Conservation (phyloP, 2,888 invertebrate genomes). For the Drosophila anceps region DNA sequence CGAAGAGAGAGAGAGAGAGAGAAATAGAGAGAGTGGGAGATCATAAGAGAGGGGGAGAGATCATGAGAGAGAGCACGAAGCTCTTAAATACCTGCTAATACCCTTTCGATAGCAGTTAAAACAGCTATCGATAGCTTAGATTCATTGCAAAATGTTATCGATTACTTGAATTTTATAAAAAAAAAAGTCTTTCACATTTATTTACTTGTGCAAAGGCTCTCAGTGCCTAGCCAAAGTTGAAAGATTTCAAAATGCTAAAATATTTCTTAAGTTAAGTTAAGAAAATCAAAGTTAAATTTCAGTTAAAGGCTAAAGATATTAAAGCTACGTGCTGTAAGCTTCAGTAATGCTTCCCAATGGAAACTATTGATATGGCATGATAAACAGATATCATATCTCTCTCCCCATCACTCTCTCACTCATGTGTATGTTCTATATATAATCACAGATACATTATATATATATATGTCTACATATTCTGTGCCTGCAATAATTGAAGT, state of each 20-base stretch:
- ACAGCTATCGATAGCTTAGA: background rate
- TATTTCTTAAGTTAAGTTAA: too few species aligned
- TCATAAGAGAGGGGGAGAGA: background rate
- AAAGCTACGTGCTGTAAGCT: too few species aligned
- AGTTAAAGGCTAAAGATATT: too few species aligned
- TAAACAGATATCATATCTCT: background rate
- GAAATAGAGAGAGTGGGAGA: background rate
- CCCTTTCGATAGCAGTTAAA: background rate
- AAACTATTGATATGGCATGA: constrained; percentile 43
- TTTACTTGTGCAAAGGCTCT: too few species aligned
- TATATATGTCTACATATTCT: background rate
- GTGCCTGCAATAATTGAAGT: constrained; percentile 67
- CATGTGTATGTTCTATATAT: background rate
- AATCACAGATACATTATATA: too few species aligned
- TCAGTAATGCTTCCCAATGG: too few species aligned
- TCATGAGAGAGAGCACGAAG: background rate
- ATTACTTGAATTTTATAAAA: too few species aligned
- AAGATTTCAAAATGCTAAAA: background rate
- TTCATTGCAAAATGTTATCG: too few species aligned
- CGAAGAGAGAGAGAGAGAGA: background rate
- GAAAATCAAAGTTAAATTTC: too few species aligned
- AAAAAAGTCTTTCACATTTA: too few species aligned
- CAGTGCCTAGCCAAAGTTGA: background rate
- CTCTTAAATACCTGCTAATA: background rate
- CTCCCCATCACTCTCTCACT: background rate